A percentile compares a stretch with the other conserved stretches of the same genome.
Conservation (phyloP, 37 sponge, comb jelly and placozoan species). For the Chondrosia reniformis region DNA sequence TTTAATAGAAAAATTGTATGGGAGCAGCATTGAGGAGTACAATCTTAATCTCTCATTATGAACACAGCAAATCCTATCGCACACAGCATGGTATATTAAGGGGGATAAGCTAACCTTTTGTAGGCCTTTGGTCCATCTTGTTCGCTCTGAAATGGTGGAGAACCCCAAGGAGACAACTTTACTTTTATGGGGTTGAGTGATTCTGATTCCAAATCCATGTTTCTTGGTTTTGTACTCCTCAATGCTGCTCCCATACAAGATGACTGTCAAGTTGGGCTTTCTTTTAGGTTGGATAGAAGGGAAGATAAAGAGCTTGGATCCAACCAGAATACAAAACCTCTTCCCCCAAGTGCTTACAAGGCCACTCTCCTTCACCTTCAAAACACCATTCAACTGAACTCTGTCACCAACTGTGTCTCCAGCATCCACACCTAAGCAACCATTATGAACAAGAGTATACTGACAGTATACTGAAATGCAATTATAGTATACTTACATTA, state of each 20-base stretch:
- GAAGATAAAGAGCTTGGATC: conserved; percentile 74
- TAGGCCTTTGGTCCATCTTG: conserved; percentile 70
- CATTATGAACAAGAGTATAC: background rate
- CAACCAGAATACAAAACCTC: conserved; percentile 78
- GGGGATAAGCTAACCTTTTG: conserved; percentile 62
- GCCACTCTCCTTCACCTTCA: conserved; percentile 64
- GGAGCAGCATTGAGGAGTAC: conserved; percentile 49
- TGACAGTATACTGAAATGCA: too few relatives aligned
- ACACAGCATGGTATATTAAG: too few relatives aligned
- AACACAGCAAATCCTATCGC: too few relatives aligned
- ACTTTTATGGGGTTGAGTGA: conserved; percentile 19
- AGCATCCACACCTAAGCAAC: conserved; percentile 50
- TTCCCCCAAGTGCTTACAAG: conserved; percentile 45
- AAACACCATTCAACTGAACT: conserved; percentile 43
- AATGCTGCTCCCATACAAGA: conserved; percentile 48
- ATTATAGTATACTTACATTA: too few relatives aligned
- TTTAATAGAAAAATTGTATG: conserved; percentile 39
- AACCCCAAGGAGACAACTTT: conserved; percentile 47
- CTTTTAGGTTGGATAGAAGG: conserved; percentile 49
- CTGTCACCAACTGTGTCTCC: conserved; percentile 47
- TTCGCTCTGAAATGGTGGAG: conserved; percentile 52
- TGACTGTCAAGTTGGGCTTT: conserved; percentile 45
- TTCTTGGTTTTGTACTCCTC: conserved; percentile 53
- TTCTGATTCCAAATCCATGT: conserved; percentile 40
- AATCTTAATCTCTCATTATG: too few relatives aligned